phyloP scores from a whole-genome alignment of 2,797 vertebrate species.

The Schizopygopsis malacanthus region DNA sequence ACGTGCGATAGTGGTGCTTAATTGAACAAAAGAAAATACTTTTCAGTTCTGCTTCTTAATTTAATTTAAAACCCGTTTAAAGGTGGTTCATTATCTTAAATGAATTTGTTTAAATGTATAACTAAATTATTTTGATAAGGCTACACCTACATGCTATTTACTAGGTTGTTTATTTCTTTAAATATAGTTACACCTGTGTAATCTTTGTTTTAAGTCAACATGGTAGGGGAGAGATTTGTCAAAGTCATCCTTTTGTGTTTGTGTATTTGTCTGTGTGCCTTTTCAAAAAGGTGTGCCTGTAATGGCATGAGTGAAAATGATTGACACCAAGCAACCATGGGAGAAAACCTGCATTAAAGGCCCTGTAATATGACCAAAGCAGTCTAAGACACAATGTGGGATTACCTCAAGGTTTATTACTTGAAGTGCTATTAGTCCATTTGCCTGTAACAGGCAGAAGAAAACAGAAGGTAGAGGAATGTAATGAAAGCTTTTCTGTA shows the following conservation, averaged over 20 bases:
- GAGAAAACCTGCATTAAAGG: not conserved
- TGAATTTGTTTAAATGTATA: too few species aligned
- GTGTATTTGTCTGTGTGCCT: conserved; percentile 7
- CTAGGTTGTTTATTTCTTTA: not conserved
- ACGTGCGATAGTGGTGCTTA: not conserved
- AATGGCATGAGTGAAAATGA: conserved; percentile 1
- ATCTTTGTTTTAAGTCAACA: not conserved
- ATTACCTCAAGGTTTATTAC: conserved; percentile 34
- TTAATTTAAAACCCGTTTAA: not conserved
- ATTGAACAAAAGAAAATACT: not conserved
- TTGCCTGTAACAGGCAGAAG: conserved; percentile 50
- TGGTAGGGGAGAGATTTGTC: not conserved
- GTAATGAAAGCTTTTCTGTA: not conserved
- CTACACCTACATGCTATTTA: not conserved
- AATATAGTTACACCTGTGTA: not conserved
- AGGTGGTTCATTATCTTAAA: not conserved
- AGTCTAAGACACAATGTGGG: conserved; percentile 2
- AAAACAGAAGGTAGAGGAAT: not conserved
- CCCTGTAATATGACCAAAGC: conserved; percentile 24
- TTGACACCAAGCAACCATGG: conserved; percentile 15
- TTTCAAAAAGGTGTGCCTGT: conserved; percentile 23
- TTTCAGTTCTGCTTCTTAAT: not conserved
- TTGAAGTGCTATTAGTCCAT: conserved; percentile 22
- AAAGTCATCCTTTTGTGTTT: conserved; percentile 1
- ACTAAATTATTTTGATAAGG: conserved; percentile 3